Evolutionary conservation across 2,113 vertebrate genomes (phyloP), one percentile per base, ranked within the genome.

Genomic region (Pseudorectes ferrugineus): DNA sequence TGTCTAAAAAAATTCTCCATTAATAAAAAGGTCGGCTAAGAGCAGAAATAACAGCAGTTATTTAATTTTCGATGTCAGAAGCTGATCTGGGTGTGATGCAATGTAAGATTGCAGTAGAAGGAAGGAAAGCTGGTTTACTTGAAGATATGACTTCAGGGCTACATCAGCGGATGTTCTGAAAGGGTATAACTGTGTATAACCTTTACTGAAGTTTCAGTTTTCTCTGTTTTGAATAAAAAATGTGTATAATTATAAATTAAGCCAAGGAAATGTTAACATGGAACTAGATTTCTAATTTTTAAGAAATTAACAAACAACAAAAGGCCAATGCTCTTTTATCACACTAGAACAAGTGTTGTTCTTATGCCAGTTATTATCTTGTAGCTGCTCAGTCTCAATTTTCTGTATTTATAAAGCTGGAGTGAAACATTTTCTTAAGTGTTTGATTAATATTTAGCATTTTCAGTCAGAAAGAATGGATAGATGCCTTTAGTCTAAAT

Each of bases 101-200:
- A 24, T 43, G 7, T 51, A 58, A 66, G 59, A 40, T 22, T 72
- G 16, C 38, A 43, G 14, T 77, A 67, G 52, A 16, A 76, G 33
- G 21, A 79, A 77, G 40, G 26, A 46, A 84, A 68, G 11, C 10
- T 48, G 12, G 5, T 75, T 88, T 18, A 35, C 25, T 63, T 58
- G 35, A 54, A 65, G 31, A 11, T 49, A n/a, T 5, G 11, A 80
- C 5, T 10, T 68, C 36, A 62, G 31, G 8, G 8, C 25, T 58
- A 2, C 23, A 33, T 84, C 12, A 26, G 2, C 0, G 0, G 10
- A 14, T 74, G 8, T 24, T 89, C 45, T 89, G 24, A 52, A 89
- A 77, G 33, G 11, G 3, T 49, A 22, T 43, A 48, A 25, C 38
- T 66, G 9, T n/a, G 19, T 17, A 17, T 55, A 81, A 67, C 7